A percentile compares a stretch with the other conserved stretches of the same genome.
phyloP scores from a whole-genome alignment of 2,797 vertebrate genomes.

The Delichon dasypus region DNA sequence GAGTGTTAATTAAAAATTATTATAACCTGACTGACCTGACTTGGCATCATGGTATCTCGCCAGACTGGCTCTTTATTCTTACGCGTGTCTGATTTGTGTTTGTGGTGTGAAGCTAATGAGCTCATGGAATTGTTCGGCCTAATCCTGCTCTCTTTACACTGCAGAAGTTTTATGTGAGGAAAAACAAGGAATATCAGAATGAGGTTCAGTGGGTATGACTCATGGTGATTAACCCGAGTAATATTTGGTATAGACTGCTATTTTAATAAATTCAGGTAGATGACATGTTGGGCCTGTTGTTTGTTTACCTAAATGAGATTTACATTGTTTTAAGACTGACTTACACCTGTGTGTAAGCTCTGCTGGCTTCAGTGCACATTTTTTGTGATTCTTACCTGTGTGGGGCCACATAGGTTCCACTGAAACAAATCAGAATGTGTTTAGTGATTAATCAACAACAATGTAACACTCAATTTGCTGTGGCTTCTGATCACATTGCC shows the following conservation, averaged over 20 bases:
- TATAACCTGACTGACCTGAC: conserved; percentile 58
- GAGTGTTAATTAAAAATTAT: conserved; percentile 62
- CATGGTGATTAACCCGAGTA: background rate
- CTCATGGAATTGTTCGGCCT: conserved; percentile 22
- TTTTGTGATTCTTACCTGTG: background rate
- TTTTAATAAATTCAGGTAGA: background rate
- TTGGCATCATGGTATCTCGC: conserved; percentile 30
- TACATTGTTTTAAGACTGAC: background rate
- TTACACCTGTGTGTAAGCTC: background rate
- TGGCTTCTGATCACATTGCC: background rate
- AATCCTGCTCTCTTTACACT: conserved; percentile 11
- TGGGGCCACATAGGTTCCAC: background rate
- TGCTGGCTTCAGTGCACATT: background rate
- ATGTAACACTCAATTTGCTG: background rate
- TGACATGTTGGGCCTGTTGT: background rate
- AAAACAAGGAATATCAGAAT: background rate
- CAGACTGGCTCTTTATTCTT: conserved; percentile 48
- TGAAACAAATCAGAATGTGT: background rate
- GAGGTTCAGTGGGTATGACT: background rate
- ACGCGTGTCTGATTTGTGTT: conserved; percentile 19
- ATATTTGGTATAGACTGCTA: background rate
- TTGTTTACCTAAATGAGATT: background rate
- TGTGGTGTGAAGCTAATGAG: conserved; percentile 45
- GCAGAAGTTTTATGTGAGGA: background rate
- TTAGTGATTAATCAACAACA: background rate